Evolutionary conservation across 2,113 vertebrate genomes (phyloP), one percentile per base, ranked within the genome.

Genomic region (Megaceryle maxima): DNA sequence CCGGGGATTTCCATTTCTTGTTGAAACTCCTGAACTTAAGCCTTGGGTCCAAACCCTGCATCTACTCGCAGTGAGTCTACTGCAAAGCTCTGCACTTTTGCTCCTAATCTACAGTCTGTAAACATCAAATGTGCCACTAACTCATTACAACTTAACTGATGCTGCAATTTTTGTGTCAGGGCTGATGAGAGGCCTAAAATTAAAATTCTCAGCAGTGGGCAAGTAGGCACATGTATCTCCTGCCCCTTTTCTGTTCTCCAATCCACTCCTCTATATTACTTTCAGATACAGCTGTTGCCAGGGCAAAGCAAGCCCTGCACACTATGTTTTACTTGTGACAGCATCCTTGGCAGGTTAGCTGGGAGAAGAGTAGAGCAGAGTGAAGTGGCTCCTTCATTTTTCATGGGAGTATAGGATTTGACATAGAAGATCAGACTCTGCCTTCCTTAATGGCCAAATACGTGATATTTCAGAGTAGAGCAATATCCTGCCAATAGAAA

Each of bases 151-250:
- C 85, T 95, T 97, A 97, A 97, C 92, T 79, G 77, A 94, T 95
- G 90, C 43, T 95, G 64, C 93, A 96, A 63, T 96, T 97, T 97
- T 96, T 83, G 83, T 94, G 95, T 97, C 96, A 97, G 64, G 88
- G 70, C 87, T 97, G 96, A 97, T 94, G 91, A 97, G 92, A 95
- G 48, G 46, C 75, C 94, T 97, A 87, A 96, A 97, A 96, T 97
- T 97, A 97, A 96, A 94, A 88, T 62, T 94, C 41, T 95, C 87
- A 75, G 82, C 85, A 97, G 88, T 83, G 87, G 79, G 63, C 85
- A 95, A 90, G 66, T 78, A 83, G 33, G 50, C 53, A 75, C 76
- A 78, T 87, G 70, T 55, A 53, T 95, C 77, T 78, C 56, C 83
- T 94, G 62, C 50, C 15, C 77, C 25, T 73, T 96, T 92, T 91